Base-by-base conservation (phyloP, 2,113 vertebrate species). In the Atrichornis clamosus region DNA sequence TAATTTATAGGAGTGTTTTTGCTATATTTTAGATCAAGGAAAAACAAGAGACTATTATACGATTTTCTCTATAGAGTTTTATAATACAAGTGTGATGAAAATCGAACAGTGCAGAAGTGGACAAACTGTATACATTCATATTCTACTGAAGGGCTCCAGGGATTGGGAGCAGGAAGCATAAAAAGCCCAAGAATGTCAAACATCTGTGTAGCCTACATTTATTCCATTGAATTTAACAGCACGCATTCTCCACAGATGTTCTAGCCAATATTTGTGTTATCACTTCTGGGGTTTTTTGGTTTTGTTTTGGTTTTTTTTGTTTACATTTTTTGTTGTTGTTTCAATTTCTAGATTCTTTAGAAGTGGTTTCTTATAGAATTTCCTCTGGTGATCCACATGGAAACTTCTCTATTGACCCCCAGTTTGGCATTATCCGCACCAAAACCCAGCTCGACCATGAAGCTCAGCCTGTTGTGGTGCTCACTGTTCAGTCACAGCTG, bases 311-410 rank as follows among this genome's bases (percentile, higher is more conserved):
- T 33, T 33, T 33, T 6, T 6, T 24, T 44, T 62, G 32, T 14
- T 35, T 35, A 18, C 7, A 2, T 15, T 64, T 75, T n/a, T 77
- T 86, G 3, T 59, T 62, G 6, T 86, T 84, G 33, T 91, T 76
- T 84, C 39, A 18, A 32, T 83, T 94, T 96, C 16, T 97, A 99
- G 99, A 98, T 95, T 98, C 97, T 3, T 86, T 95, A 39, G 98
- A 98, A 77, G 95, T 97, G 5, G 64, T 98, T 50, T 98, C 98
- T 59, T 99, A 99, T 87, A 95, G 93, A 67, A 99, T 99, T 93
- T 99, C 98, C 20, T 99, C 99, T 1, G 99, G 99, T 23, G 97
- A 99, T 92, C 98, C 98, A 19, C 97, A 97, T 37, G 97, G 97
- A 56, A 98, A 92, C 78, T 99, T 99, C 96, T 97, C 95, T 7